Evolutionary conservation across 2,113 vertebrate genomes (phyloP).

Genomic region (Ceyx cyanopectus): DNA sequence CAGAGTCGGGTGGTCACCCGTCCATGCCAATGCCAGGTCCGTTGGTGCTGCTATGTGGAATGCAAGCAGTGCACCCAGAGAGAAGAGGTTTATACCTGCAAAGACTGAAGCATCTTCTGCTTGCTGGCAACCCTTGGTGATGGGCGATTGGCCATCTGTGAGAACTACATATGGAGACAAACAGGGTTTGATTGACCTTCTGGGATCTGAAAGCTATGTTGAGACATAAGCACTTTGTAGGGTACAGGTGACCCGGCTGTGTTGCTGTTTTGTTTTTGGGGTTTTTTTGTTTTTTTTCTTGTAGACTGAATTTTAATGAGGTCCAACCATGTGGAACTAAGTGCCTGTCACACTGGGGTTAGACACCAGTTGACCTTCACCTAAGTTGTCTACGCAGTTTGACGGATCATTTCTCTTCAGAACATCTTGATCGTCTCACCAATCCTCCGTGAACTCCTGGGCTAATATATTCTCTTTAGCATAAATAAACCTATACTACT

Average conservation of each 20-base stretch:
- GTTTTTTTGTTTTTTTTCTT: neutral
- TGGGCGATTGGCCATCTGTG: neutral
- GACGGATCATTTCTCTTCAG: neutral
- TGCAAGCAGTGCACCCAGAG: slow-evolving; percentile 97
- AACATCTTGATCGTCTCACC: neutral
- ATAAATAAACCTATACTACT: neutral
- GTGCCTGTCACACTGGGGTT: slow-evolving; percentile 59
- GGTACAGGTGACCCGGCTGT: slow-evolving; percentile 67
- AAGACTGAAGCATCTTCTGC: slow-evolving; percentile 77
- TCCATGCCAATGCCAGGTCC: slow-evolving; percentile 97
- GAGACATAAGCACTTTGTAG: slow-evolving; percentile 75
- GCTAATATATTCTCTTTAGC: neutral
- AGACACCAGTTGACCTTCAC: slow-evolving; percentile 41
- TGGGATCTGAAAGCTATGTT: slow-evolving; percentile 55
- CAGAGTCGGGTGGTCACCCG: slow-evolving; percentile 95
- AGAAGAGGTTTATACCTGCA: slow-evolving; percentile 98
- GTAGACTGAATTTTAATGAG: slow-evolving; percentile 62
- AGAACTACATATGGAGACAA: slow-evolving; percentile 58
- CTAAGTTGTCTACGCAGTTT: neutral
- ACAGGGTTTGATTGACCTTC: slow-evolving; percentile 71
- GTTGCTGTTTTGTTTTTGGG: slow-evolving; percentile 60
- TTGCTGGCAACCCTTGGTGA: neutral
- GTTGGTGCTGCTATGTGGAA: slow-evolving; percentile 99
- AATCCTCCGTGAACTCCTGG: neutral
- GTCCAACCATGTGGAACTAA: slow-evolving; percentile 63